Evolutionary conservation across 2,113 vertebrate species (phyloP).

Genomic region (Tichodroma muraria): DNA sequence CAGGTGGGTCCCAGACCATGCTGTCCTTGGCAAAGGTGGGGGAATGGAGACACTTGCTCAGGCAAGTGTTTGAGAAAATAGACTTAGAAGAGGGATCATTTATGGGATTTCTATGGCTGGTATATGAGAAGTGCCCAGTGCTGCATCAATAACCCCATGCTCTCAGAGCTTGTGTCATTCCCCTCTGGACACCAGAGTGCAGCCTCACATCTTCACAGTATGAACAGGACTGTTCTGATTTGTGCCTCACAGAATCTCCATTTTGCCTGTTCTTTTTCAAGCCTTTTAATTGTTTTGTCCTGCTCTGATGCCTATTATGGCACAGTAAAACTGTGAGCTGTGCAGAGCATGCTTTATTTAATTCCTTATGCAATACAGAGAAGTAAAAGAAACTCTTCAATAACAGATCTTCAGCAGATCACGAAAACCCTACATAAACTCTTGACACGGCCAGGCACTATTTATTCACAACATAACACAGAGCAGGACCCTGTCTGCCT

Average conservation of each 20-base stretch:
- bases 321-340: not conserved
- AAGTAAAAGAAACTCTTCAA: not conserved
- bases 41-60: not conserved
- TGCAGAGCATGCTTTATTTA: not conserved
- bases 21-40: not conserved
- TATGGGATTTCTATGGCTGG: not conserved
- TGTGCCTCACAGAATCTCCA: not conserved
- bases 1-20: not conserved
- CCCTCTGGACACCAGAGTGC: not conserved
- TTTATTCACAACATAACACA: slow-evolving; percentile 5
- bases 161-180: not conserved
- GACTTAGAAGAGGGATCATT: not conserved
- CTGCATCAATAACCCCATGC: not conserved
- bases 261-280: not conserved
- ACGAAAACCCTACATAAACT: not conserved
- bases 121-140: not conserved
- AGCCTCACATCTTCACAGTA: not conserved
- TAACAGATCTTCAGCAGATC: not conserved
- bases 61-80: not conserved
- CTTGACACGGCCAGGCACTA: not conserved
- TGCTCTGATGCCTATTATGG: not conserved
- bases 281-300: not conserved
- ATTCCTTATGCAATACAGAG: not conserved
- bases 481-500: slow-evolving; percentile 28
- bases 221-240: not conserved